phyloP scores from a whole-genome alignment of 2,113 vertebrate genomes.

The Alaudala cheleensis region DNA sequence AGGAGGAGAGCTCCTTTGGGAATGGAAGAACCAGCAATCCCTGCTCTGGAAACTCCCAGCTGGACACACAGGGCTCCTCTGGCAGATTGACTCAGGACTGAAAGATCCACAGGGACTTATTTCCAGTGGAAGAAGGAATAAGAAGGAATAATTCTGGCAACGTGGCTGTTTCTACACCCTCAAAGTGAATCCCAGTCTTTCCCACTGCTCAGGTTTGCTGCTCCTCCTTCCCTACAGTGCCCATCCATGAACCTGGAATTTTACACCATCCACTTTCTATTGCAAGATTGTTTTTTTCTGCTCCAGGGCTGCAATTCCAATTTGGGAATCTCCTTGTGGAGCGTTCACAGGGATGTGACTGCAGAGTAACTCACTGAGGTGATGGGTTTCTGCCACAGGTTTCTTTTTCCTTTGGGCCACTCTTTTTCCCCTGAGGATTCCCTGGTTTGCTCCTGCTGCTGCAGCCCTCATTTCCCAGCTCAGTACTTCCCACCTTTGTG shows the following conservation, averaged over 20 bases:
- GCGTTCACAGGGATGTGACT: not conserved
- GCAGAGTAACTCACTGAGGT: not conserved
- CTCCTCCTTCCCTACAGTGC: not conserved
- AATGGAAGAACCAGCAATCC: conserved; percentile 36
- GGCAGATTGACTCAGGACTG: not conserved
- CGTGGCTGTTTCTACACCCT: not conserved
- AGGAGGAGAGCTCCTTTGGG: conserved; percentile 41
- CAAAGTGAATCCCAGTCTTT: not conserved
- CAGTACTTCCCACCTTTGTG: accelerated
- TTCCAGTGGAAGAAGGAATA: not conserved
- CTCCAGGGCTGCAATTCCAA: not conserved
- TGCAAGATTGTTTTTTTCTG: not conserved
- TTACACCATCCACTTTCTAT: accelerated
- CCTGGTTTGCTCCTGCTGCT: accelerated
- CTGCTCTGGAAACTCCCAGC: not conserved
- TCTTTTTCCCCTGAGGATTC: not conserved
- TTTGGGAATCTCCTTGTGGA: not conserved
- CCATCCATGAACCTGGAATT: not conserved
- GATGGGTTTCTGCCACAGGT: not conserved
- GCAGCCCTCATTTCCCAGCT: not conserved
- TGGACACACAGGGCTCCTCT: not conserved
- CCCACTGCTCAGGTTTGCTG: not conserved
- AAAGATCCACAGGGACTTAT: accelerated
- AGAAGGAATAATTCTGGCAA: not conserved
- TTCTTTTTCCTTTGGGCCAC: not conserved